These are phyloP conservation scores for Leucophenga montana DNA, from an alignment of 2,888 invertebrate genomes.

Conservation along the genomic window DNA sequence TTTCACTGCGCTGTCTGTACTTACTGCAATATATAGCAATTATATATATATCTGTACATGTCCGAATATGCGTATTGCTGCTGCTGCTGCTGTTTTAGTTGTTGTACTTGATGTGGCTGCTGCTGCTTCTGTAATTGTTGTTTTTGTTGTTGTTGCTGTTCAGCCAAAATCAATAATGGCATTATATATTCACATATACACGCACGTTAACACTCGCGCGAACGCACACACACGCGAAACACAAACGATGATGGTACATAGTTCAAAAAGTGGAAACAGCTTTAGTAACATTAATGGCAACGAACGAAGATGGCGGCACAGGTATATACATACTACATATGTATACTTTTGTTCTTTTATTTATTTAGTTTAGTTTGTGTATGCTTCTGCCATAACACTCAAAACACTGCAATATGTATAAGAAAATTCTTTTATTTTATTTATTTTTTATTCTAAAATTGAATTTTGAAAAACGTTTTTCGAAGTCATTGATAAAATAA, in stretches of 20 bases:
- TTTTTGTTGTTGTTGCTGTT: conserved; percentile 28
- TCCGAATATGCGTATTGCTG: conserved; percentile 32
- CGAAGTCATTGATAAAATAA: conserved; percentile 61
- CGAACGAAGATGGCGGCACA: not conserved
- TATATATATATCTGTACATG: conserved; percentile 33
- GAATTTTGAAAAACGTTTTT: conserved; percentile 36
- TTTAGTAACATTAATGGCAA: not conserved
- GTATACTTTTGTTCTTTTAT: not conserved
- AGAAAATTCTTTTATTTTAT: not conserved
- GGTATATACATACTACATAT: not conserved
- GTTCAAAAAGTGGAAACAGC: too few relatives aligned
- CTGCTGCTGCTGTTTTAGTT: conserved; percentile 33
- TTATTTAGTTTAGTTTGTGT: not conserved
- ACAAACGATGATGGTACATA: not conserved
- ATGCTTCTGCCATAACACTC: not conserved
- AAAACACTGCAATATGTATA: conserved; percentile 5
- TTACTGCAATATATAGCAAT: conserved; percentile 57
- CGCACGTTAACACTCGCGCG: not conserved
- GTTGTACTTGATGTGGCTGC: conserved; percentile 36
- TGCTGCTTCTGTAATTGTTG: conserved; percentile 24
- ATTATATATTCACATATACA: conserved; percentile 23
- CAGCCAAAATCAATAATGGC: conserved; percentile 43
- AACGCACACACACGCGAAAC: not conserved
- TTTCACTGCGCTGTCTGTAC: conserved; percentile 47
- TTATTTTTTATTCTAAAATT: not conserved